Evolutionary conservation across 2,113 vertebrate genomes (phyloP).

Genomic region (Takifugu flavidus): DNA sequence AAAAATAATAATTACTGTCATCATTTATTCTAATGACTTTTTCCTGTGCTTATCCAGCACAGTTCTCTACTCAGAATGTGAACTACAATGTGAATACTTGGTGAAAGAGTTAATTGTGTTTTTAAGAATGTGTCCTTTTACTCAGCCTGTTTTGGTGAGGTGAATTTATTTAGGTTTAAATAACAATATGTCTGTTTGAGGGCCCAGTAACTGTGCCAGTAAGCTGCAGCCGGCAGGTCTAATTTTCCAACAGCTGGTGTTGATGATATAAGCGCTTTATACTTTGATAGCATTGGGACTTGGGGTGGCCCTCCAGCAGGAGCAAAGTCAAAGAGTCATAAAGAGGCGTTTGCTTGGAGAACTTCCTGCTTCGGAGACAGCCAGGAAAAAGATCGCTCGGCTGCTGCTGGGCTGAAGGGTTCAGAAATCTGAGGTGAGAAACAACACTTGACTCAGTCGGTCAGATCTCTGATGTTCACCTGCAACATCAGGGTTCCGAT

Average conservation of each 20-base stretch:
- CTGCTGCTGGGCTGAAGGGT: background rate
- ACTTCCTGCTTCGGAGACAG: constrained; percentile 47
- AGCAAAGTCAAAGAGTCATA: constrained; percentile 78
- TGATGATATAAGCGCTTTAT: background rate
- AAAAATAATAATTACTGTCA: too few relatives aligned
- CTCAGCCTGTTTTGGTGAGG: too few relatives aligned
- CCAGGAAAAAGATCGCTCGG: constrained; percentile 8
- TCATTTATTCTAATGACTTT: too few relatives aligned
- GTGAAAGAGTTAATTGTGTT: background rate
- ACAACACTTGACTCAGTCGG: too few relatives aligned
- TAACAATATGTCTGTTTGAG: background rate
- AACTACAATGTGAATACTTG: too few relatives aligned
- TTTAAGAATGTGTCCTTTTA: too few relatives aligned
- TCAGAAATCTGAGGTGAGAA: background rate
- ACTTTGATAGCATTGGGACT: background rate
- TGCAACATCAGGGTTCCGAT: too few relatives aligned
- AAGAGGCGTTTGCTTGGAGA: constrained; percentile 46
- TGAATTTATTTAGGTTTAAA: background rate
- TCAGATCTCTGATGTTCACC: too few relatives aligned
- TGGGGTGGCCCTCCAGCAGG: constrained; percentile 43
- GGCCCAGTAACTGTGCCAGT: background rate
- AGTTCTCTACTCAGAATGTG: too few relatives aligned
- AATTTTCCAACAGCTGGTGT: background rate
- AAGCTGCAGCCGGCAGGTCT: background rate
- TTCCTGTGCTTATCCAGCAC: too few relatives aligned